Evolutionary conservation across 2,113 vertebrate species (phyloP).

Genomic region (Furnarius figulus): DNA sequence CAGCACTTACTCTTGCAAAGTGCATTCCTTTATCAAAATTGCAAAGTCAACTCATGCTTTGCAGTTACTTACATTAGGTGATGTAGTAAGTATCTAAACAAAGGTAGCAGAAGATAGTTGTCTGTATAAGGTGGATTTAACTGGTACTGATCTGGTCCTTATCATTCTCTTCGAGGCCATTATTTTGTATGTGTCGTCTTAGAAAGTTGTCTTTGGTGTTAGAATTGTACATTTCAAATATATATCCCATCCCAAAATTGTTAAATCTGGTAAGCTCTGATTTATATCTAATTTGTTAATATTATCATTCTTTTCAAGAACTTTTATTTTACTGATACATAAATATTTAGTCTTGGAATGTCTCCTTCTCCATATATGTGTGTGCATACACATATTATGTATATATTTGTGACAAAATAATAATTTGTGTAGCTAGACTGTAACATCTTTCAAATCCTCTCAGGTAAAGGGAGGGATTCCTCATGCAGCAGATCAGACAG

Average conservation of each 20-base stretch:
- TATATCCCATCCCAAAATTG: not conserved
- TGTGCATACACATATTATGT: not conserved
- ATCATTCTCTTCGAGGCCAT: not conserved
- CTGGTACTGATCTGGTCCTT: not conserved
- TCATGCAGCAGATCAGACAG: not conserved
- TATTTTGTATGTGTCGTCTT: not conserved
- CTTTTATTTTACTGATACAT: not conserved
- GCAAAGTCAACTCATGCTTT: not conserved
- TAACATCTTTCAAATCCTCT: not conserved
- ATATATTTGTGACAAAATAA: not conserved
- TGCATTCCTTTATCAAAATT: not conserved
- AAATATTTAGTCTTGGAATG: not conserved
- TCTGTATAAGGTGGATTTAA: not conserved
- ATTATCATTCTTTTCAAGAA: not conserved
- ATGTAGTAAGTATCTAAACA: not conserved
- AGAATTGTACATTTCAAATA: not conserved
- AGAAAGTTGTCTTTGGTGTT: not conserved
- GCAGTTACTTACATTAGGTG: not conserved
- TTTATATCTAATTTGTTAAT: not conserved
- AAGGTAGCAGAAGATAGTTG: not conserved
- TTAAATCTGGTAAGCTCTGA: not conserved
- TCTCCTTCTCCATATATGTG: not conserved
- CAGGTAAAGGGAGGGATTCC: not conserved
- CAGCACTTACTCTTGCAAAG: slow-evolving; percentile 22
- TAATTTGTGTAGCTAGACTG: not conserved